Conservation (phyloP, 2,888 invertebrate species). For the Ectemnius continuus region DNA sequence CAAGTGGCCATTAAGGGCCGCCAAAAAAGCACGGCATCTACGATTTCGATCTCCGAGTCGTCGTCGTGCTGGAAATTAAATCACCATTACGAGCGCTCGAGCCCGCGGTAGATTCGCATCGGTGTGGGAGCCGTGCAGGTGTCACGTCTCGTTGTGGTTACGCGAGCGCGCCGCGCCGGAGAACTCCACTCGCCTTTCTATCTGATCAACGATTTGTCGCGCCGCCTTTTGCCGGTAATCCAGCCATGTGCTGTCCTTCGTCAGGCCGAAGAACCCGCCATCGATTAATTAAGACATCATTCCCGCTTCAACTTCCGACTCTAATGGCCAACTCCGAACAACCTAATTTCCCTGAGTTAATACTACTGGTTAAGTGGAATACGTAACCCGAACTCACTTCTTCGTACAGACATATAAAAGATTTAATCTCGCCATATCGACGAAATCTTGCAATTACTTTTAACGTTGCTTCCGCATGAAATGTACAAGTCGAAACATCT, state of each 20-base stretch:
- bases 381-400: no score
- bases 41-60: constrained; percentile 66
- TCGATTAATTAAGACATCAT: constrained; percentile 56
- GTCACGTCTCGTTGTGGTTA: constrained; percentile 61
- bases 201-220: constrained; percentile 64
- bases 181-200: constrained; percentile 48
- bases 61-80: constrained; percentile 70
- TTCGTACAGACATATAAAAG: no score
- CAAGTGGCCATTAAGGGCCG: constrained; percentile 71
- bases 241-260: constrained; percentile 35
- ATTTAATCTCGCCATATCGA: no score
- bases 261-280: constrained; percentile 34
- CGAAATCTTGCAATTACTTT: no score
- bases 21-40: constrained; percentile 60
- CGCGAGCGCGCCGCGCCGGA: constrained; percentile 43
- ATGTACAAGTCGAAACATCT: no score
- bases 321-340: background rate
- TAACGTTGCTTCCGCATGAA: no score
- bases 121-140: constrained; percentile 73
- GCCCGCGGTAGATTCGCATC: constrained; percentile 65
- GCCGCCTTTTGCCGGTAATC: constrained; percentile 47
- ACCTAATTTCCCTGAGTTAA: no score
- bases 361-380: no score
- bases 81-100: constrained; percentile 70
- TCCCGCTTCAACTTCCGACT: constrained; percentile 1